These are phyloP conservation scores for Chromis chromis DNA, from an alignment of 2,797 vertebrate genomes.

Conservation along the genomic window DNA sequence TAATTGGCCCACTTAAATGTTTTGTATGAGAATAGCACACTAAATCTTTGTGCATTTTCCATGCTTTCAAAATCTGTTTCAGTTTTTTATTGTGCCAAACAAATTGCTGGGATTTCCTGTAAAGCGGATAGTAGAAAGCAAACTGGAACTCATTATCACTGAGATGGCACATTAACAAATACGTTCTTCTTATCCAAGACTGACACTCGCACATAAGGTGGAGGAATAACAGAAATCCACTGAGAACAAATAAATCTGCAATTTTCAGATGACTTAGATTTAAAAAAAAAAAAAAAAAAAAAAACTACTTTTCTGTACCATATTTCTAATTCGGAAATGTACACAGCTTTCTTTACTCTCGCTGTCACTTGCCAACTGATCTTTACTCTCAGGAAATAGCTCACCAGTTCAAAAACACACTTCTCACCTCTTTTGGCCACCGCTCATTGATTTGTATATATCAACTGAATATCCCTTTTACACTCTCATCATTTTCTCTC, in stretches of 20 bases:
- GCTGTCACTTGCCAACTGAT: background rate
- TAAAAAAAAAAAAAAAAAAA: too few relatives aligned
- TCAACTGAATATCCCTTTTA: constrained; percentile 1
- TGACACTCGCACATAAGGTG: background rate
- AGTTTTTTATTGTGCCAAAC: background rate
- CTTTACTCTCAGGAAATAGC: background rate
- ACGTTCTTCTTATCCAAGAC: background rate
- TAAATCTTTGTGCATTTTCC: background rate
- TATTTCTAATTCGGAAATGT: too few relatives aligned
- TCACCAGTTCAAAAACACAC: background rate
- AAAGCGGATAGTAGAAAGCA: background rate
- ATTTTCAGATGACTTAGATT: too few relatives aligned
- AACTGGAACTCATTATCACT: background rate
- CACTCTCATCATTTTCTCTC: background rate
- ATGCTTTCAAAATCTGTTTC: background rate
- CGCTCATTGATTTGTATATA: constrained; percentile 1
- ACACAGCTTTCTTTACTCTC: too few relatives aligned
- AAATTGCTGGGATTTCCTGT: background rate
- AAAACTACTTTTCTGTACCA: too few relatives aligned
- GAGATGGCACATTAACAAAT: background rate
- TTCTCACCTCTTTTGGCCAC: background rate
- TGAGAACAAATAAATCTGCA: too few relatives aligned
- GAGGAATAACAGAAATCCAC: too few relatives aligned
- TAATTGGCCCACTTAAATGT: too few relatives aligned
- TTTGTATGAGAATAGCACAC: too few relatives aligned